phyloP scores from a whole-genome alignment of 1,140 invertebrate genomes.

The Drosophila malerkotliana region DNA sequence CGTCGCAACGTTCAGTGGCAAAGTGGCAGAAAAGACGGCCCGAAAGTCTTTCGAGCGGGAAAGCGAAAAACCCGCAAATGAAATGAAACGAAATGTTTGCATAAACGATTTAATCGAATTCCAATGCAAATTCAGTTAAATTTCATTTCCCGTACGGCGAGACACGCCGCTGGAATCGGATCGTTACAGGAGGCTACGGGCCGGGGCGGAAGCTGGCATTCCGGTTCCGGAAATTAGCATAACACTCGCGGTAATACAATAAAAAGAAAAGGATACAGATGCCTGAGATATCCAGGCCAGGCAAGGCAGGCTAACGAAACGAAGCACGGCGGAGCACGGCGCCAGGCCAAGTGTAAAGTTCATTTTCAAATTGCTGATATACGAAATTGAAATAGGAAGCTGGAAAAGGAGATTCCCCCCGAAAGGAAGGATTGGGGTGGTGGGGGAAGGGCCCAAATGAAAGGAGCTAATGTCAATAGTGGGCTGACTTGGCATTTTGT shows the following conservation, averaged over 20 bases:
- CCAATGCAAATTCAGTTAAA: conserved; percentile 84
- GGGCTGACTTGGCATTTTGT: neutral
- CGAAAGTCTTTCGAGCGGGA: conserved; percentile 52
- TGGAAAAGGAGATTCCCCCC: conserved; percentile 19
- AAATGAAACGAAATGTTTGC: conserved; percentile 84
- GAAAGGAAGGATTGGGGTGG: conserved; percentile 2
- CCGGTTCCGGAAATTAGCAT: conserved; percentile 81
- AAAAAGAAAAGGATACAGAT: conserved; percentile 78
- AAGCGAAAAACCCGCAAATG: conserved; percentile 79
- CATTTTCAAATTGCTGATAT: conserved; percentile 74
- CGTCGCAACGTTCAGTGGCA: neutral
- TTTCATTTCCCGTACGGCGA: conserved; percentile 77
- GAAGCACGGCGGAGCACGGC: conserved; percentile 11
- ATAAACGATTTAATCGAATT: conserved; percentile 84
- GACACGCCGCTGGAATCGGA: conserved; percentile 18
- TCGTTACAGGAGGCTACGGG: conserved; percentile 9
- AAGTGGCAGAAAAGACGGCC: conserved; percentile 26
- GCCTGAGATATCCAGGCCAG: conserved; percentile 48
- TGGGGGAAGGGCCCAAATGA: neutral
- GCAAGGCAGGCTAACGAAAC: conserved; percentile 14
- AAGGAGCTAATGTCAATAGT: neutral
- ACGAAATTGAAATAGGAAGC: conserved; percentile 80
- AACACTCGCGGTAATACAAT: conserved; percentile 81
- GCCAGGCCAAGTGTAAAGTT: conserved; percentile 61
- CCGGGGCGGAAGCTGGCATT: conserved; percentile 23